These are phyloP conservation scores for Hyla sarda DNA, from an alignment of 2,113 vertebrate genomes.

Conservation along the genomic window DNA sequence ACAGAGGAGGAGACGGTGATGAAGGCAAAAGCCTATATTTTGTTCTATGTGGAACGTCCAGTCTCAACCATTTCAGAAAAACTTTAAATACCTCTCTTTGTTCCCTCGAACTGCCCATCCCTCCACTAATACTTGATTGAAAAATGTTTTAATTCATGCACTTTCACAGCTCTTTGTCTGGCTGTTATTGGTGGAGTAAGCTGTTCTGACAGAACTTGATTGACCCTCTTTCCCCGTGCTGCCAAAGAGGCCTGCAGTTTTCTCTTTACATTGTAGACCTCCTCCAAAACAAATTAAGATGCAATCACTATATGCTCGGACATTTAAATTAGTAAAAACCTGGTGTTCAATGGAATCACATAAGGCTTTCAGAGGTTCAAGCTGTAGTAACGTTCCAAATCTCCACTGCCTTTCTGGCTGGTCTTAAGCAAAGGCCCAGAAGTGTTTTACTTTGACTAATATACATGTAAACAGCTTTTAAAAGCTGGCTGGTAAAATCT, in stretches of 20 bases:
- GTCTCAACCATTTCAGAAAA: constrained; percentile 75
- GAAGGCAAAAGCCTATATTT: constrained; percentile 97
- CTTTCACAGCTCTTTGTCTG: constrained; percentile 38
- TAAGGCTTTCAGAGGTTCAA: neutral
- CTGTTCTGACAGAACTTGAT: constrained; percentile 31
- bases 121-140: constrained; percentile 55
- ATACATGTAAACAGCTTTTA: neutral
- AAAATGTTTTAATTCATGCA: constrained; percentile 43
- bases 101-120: constrained; percentile 61
- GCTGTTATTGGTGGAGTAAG: constrained; percentile 36
- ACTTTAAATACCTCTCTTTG: constrained; percentile 76
- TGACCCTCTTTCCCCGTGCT: neutral
- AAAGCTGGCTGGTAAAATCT: neutral
- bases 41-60: constrained; percentile 91
- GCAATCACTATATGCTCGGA: constrained; percentile 5
- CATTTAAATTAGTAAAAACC: neutral
- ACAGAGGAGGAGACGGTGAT: constrained; percentile 89
- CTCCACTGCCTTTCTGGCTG: neutral
- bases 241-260: neutral
- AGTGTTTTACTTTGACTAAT: neutral
- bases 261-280: neutral
- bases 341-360: neutral
- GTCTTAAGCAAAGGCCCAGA: neutral
- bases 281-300: neutral
- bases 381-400: neutral